phyloP scores from a whole-genome alignment of 1,140 invertebrate genomes.

The Diplogasteroides magnus region DNA sequence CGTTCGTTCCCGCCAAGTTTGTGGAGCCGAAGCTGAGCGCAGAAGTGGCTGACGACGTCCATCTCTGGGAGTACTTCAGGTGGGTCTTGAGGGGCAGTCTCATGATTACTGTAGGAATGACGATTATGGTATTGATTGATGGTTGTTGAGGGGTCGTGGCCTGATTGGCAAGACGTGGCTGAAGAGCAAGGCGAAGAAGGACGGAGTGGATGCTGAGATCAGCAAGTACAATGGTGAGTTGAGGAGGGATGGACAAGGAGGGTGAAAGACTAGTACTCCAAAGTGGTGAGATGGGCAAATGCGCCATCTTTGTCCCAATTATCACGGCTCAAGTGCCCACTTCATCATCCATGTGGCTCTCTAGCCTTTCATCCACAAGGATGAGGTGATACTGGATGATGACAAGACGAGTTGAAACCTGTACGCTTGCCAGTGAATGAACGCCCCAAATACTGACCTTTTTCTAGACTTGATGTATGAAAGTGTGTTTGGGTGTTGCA shows the following conservation, averaged over 20 bases:
- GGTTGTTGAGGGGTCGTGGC: constrained; percentile 58
- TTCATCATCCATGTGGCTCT: too few relatives aligned
- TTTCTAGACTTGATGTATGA: too few relatives aligned
- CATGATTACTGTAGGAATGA: background rate
- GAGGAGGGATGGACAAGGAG: background rate
- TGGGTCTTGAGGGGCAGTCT: background rate
- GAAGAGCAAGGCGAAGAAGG: constrained; percentile 84
- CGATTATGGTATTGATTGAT: background rate
- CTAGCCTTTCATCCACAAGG: too few relatives aligned
- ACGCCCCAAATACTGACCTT: too few relatives aligned
- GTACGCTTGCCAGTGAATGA: too few relatives aligned
- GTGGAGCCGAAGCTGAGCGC: constrained; percentile 11
- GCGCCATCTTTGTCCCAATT: too few relatives aligned
- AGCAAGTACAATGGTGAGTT: constrained; percentile 90
- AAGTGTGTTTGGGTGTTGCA: too few relatives aligned
- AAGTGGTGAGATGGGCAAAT: too few relatives aligned
- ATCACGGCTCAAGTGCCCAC: too few relatives aligned
- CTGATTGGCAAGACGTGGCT: constrained; percentile 76
- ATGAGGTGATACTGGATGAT: too few relatives aligned
- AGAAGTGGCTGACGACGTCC: background rate
- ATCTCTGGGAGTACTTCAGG: background rate
- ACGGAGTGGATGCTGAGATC: constrained; percentile 77
- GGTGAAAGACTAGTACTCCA: constrained; percentile 10
- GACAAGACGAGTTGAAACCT: too few relatives aligned
- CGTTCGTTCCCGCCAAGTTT: constrained; percentile 16